phyloP scores from a whole-genome alignment of 1,140 invertebrate species.

The Papilio xuthus region DNA sequence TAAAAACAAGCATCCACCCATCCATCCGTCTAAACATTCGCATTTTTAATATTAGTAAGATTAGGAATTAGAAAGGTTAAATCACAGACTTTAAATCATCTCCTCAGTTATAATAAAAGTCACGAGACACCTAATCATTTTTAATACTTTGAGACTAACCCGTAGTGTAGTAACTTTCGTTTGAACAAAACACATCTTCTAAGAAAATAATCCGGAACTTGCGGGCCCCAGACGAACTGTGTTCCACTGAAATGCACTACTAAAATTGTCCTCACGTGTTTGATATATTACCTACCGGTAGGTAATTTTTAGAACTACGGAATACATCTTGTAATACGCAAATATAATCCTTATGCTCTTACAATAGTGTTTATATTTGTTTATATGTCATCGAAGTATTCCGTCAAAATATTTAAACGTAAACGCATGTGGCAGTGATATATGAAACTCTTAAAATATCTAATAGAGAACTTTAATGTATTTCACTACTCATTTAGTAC shows the following conservation, averaged over 20 bases:
- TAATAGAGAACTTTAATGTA: conserved; percentile 25
- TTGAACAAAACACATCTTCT: conserved; percentile 29
- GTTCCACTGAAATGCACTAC: conserved; percentile 34
- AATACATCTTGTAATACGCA: neutral
- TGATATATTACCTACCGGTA: conserved; percentile 33
- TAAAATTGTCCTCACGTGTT: conserved; percentile 39
- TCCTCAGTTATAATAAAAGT: neutral
- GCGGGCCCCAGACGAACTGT: conserved; percentile 14
- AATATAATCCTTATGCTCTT: neutral
- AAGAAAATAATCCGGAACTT: conserved; percentile 35
- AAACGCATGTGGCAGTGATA: conserved; percentile 30
- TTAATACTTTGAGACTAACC: neutral
- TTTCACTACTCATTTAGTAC: conserved; percentile 19
- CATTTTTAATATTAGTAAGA: too few species aligned
- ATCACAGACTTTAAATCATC: neutral
- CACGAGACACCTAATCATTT: neutral
- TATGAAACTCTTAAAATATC: conserved; percentile 37
- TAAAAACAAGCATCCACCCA: too few species aligned
- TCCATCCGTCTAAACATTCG: too few species aligned
- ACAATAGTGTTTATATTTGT: conserved; percentile 21
- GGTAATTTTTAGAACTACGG: conserved; percentile 34
- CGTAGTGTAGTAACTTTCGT: neutral
- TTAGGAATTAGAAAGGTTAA: too few species aligned
- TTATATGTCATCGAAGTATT: neutral
- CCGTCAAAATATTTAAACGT: too few species aligned